Percentiles rank a stretch among this genome's conserved stretches.
Evolutionary conservation across 1,140 invertebrate genomes (phyloP).

Genomic region (Schmidtea mediterranea): DNA sequence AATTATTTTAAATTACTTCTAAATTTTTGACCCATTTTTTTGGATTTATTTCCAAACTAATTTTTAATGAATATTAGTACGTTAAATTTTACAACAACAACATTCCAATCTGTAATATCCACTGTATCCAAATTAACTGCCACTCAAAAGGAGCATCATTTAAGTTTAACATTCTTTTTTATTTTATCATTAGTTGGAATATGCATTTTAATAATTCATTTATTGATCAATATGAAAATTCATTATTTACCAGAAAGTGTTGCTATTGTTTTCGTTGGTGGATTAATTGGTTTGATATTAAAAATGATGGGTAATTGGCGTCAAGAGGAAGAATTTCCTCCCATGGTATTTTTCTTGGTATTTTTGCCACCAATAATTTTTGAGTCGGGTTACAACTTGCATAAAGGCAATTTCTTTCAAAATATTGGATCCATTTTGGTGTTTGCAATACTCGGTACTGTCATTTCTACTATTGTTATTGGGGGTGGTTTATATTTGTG

Average conservation of each 20-base stretch:
- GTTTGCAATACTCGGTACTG: conserved; percentile 82
- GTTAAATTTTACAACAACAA: no score
- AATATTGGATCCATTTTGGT: conserved; percentile 63
- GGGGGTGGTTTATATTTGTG: conserved; percentile 76
- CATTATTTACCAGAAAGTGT: conserved; percentile 1
- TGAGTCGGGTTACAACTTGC: conserved; percentile 89
- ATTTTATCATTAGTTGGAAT: neutral
- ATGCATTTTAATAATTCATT: conserved; percentile 4
- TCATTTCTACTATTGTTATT: conserved; percentile 45
- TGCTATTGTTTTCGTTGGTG: neutral
- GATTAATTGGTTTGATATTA: conserved; percentile 3
- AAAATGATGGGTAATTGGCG: neutral
- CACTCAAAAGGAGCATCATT: neutral
- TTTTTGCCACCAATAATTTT: conserved; percentile 92
- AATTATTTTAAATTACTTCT: no score
- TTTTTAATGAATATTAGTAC: no score
- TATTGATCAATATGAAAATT: neutral
- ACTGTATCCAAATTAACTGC: no score
- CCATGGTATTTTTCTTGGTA: conserved; percentile 75
- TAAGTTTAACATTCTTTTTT: conserved; percentile 4
- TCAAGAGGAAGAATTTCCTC: conserved; percentile 3
- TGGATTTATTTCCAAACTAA: no score
- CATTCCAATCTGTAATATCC: no score
- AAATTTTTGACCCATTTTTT: no score
- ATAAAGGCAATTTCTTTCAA: conserved; percentile 71